These are phyloP conservation scores for Dicyrtoma fusca DNA, from an alignment of 2,888 invertebrate species.

Conservation along the genomic window DNA sequence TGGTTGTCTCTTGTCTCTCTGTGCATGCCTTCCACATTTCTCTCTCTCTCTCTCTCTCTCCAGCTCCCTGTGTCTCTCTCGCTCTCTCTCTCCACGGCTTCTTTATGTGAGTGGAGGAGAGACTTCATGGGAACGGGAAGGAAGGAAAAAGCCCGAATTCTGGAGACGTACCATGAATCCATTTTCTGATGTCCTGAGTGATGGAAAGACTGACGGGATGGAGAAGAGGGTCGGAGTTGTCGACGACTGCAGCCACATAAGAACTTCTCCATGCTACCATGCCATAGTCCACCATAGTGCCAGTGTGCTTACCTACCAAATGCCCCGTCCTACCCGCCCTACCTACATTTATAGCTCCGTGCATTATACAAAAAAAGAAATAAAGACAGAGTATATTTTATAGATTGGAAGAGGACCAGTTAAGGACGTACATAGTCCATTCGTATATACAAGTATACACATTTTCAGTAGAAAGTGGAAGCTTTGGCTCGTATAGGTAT, in stretches of 20 bases:
- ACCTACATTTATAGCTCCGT: too few relatives aligned
- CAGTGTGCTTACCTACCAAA: too few relatives aligned
- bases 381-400: not conserved
- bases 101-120: too few relatives aligned
- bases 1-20: not conserved
- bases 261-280: not conserved
- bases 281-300: too few relatives aligned
- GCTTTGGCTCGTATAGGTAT: not conserved
- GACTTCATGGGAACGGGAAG: not conserved
- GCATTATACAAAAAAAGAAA: not conserved
- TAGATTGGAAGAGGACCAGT: too few relatives aligned
- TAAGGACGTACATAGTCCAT: too few relatives aligned
- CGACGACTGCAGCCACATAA: constrained; percentile 23
- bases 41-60: too few relatives aligned
- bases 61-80: not conserved
- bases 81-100: not conserved
- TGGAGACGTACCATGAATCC: constrained; percentile 38
- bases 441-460: too few relatives aligned
- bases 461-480: constrained; percentile 29
- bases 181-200: constrained; percentile 41
- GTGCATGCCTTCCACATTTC: not conserved
- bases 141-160: not conserved
- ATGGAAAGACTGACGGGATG: constrained; percentile 33
- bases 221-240: constrained; percentile 31
- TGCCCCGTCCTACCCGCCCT: too few relatives aligned